phyloP scores from a whole-genome alignment of 2,797 vertebrate species.

The Mus minutoides region DNA sequence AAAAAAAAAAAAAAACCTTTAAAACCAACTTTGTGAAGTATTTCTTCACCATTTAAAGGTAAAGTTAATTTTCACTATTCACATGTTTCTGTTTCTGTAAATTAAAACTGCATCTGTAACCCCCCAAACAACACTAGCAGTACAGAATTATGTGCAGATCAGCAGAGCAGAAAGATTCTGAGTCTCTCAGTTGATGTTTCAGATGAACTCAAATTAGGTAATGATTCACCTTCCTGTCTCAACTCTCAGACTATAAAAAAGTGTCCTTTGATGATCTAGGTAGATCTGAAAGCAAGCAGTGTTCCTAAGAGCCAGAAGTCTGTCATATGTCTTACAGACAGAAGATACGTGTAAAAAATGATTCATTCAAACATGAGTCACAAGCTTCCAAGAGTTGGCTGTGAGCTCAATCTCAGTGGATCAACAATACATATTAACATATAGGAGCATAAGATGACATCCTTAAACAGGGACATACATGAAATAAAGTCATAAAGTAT shows the following conservation, averaged over 20 bases:
- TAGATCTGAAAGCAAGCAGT: background rate
- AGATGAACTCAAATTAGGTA: background rate
- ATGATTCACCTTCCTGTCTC: background rate
- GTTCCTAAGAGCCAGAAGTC: background rate
- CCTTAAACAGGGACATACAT: slow-evolving; percentile 19
- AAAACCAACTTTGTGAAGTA: slow-evolving; percentile 15
- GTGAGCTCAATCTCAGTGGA: background rate
- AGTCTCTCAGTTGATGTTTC: background rate
- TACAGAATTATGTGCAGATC: slow-evolving; percentile 3
- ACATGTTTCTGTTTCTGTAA: background rate
- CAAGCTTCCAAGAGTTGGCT: background rate
- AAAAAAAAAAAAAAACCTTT: background rate
- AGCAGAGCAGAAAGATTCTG: background rate
- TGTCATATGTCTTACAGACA: background rate
- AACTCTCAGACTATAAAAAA: background rate
- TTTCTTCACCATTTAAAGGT: slow-evolving; percentile 32
- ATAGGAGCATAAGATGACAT: background rate
- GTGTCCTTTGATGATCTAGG: background rate
- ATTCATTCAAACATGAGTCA: background rate
- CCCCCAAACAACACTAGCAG: background rate
- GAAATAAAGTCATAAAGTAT: background rate
- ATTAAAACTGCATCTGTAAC: slow-evolving; percentile 46
- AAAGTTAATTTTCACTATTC: background rate
- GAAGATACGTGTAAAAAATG: background rate
- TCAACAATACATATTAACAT: background rate